A percentile compares a stretch with the other conserved stretches of the same genome.
These are phyloP conservation scores for Acanthosepion lycidas DNA, from an alignment of 2,888 invertebrate genomes.

Conservation along the genomic window DNA sequence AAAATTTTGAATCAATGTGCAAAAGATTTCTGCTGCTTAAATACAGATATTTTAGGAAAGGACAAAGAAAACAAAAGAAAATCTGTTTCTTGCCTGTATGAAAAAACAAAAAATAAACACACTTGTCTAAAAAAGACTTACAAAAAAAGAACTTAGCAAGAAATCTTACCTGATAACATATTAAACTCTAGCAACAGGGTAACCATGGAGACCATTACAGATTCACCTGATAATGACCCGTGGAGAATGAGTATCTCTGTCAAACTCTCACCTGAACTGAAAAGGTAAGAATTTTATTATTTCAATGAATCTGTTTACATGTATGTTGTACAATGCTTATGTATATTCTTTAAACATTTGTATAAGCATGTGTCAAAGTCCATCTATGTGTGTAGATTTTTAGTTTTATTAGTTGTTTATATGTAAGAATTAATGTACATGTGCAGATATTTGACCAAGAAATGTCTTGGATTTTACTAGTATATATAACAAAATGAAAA, in stretches of 20 bases:
- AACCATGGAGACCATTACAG: slow-evolving; percentile 46
- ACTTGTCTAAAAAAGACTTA: neutral
- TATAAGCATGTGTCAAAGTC: neutral
- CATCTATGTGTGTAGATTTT: no score
- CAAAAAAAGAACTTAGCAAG: neutral
- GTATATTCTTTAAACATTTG: neutral
- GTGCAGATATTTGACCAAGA: no score
- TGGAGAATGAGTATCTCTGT: slow-evolving; percentile 45
- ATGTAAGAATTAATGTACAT: no score
- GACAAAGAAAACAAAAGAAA: neutral
- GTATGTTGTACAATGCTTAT: slow-evolving; percentile 3
- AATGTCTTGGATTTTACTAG: no score
- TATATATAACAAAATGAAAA: no score
- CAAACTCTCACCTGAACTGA: slow-evolving; percentile 36
- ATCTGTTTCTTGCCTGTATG: neutral
- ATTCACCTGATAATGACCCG: neutral
- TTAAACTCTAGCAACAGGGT: neutral
- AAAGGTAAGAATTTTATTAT: slow-evolving; percentile 38
- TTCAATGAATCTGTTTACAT: neutral
- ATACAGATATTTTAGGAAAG: neutral
- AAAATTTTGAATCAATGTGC: neutral
- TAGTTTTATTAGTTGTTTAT: no score
- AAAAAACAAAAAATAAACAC: neutral
- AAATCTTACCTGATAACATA: neutral
- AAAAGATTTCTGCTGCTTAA: neutral